Evolutionary conservation across 64 coral and sea anemone species (phyloP), one percentile per base, ranked within the genome.

Genomic region (Stichodactyla helianthus): DNA sequence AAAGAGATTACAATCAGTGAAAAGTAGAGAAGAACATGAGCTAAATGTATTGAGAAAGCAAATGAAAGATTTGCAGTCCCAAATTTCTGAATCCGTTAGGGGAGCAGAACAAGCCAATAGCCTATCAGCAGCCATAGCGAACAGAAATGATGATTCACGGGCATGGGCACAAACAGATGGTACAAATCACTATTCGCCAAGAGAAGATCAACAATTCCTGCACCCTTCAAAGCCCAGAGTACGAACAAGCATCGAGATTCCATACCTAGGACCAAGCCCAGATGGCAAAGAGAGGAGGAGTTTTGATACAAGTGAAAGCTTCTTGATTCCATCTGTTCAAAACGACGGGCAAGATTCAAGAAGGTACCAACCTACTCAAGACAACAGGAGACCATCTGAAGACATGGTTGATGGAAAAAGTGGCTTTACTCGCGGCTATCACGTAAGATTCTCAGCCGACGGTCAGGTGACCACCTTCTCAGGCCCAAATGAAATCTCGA

Each of bases 21-120:
- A 71, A 52, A 65, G 76, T 9, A 89, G 60, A 65, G 91, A 93
- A 35, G 91, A 97, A 57, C 77, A 83, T 67, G 88, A 97, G 52
- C 17, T 93, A 58, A 85, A 77, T 6, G 52, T 77, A 71, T 23
- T 97, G 53, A 83, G 81, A 68, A 90, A 84, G 64, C 71, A 97
- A 61, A 93, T 60, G 71, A 90, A 59, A 70, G 94, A 97, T 5
- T 85, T 97, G 26, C 91, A 97, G 16, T 81, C 35, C 7, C 78
- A 81, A 54, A 81, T 81, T 28, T 81, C 78, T 52, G 78, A 81
- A 22, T 81, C 68, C 4, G 68, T 74, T 0, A 74, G 68, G 25
- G 68, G 35, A 26, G 68, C 26, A 28, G 68, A 74, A 8, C 68
- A 74, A 74, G 68, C 31, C 7, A 74, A 35, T 74, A 74, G 68